Percentiles rank a stretch among this genome's conserved stretches.
phyloP scores from a whole-genome alignment of 64 coral and sea anemone genomes.

The Astreopora myriophthalma region DNA sequence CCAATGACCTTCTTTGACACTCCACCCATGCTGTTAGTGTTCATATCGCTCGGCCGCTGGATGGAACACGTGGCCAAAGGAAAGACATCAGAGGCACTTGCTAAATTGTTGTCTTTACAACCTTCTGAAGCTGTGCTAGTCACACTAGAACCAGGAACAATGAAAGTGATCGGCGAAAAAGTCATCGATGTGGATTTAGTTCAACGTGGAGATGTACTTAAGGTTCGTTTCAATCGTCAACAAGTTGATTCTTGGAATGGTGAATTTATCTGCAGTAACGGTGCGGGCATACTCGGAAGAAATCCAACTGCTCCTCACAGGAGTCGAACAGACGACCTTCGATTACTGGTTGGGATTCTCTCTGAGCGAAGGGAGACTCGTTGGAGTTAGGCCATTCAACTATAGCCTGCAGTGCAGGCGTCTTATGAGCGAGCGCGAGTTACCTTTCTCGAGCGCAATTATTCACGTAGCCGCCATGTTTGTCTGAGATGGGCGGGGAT shows the following conservation, averaged over 20 bases:
- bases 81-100: slow-evolving; percentile 96
- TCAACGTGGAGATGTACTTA: slow-evolving; percentile 92
- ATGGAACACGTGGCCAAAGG: slow-evolving; percentile 99
- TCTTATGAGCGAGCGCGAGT: too few species aligned
- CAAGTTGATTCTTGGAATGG: not conserved
- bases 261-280: not conserved
- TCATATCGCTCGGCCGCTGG: slow-evolving; percentile 95
- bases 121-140: slow-evolving; percentile 91
- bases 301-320: too few species aligned
- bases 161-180: slow-evolving; percentile 69
- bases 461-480: too few species aligned
- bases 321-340: too few species aligned
- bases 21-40: slow-evolving; percentile 94
- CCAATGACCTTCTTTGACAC: slow-evolving; percentile 99
- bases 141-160: slow-evolving; percentile 54
- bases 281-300: too few species aligned
- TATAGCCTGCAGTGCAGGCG: too few species aligned
- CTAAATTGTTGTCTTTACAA: slow-evolving; percentile 91
- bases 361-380: too few species aligned
- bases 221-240: slow-evolving; percentile 50
- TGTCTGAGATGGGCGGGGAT: too few species aligned
- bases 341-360: too few species aligned
- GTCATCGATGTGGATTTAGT: slow-evolving; percentile 95
- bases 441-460: too few species aligned
- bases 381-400: too few species aligned